Evolutionary conservation across 2,797 vertebrate genomes (phyloP), one percentile per base, ranked within the genome.

Genomic region (Coccyzus lansbergi): DNA sequence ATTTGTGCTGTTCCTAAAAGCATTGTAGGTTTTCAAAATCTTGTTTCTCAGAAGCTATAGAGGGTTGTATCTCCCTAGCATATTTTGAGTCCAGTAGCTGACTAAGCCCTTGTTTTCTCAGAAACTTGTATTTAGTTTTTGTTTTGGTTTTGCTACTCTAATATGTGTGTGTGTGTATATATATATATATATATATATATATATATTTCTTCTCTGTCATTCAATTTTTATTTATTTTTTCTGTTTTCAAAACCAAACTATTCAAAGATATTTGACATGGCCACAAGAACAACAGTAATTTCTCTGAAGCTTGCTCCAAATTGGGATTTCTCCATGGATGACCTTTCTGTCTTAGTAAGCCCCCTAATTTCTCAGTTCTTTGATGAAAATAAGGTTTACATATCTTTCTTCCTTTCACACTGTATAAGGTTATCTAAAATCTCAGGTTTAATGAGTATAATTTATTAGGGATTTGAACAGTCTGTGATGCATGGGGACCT

Each of bases 401-500:
- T 24, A 48, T 26, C 6, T 88, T 72, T 86, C 12, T 10, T 90
- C 20, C 28, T 85, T 55, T 91, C 44, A 65, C 8, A 25, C 2
- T 52, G 10, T 34, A 55, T 11, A 31, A 77, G 12, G 26, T 78
- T 86, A 71, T 67, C 76, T 74, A 46, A 80, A 82, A 82, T 86
- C 38, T 72, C 25, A n/a, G 44, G 5, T 44, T 72, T 44, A 84
- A 12, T 21, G 6, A 38, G 6, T 52, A 26, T 7, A 11, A 76
- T 79, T 90, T 72, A 31, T 62, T 60, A 79, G 36, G 10, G 10
- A 53, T 95, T 85, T 84, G 22, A 34, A 49, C 11, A 63, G 31
- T 25, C 34, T 1, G 0, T 19, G 12, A 12, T 0, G 0, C 44
- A 86, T 88, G 18, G 68, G 22, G 11, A 40, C 59, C 36, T 86